Base-by-base conservation (phyloP, 1,140 invertebrate species). In the Archegozetes longisetosus region DNA sequence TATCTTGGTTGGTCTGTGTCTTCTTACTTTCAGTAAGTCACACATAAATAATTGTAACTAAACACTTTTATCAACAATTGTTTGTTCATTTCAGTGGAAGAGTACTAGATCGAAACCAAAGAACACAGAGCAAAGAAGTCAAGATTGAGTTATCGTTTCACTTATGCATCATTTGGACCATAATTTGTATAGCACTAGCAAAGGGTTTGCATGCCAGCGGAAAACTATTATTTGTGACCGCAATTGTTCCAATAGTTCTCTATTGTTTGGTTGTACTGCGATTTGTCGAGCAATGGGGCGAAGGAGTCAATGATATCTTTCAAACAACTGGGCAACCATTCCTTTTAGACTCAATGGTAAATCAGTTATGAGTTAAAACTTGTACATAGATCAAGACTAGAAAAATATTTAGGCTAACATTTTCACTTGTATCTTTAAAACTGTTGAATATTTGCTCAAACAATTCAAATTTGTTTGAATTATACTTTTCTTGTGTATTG, bases 61-160 rank as follows among this genome's bases (percentile, higher is more conserved):
- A n/a, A 24, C 51, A 52, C 27, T 52, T n/a, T n/a, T n/a, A n/a
- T n/a, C n/a, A n/a, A n/a, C n/a, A n/a, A n/a, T n/a, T n/a, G n/a
- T n/a, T n/a, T n/a, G n/a, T n/a, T n/a, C n/a, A n/a, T n/a, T n/a
- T n/a, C 62, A 86, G 83, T 70, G 82, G 81, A 13, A 79, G 84
- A 28, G 86, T 90, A 23, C 70, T 91, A 25, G 69, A 77, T 83
- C 50, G 77, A 77, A 66, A 22, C 20, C 1, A 22, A 51, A 25
- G 50, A 22, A 12, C 9, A 13, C n/a, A 51, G 24, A 40, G 6
- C 6, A 40, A 40, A 17, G 32, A 40, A 40, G 78, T 88, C 28
- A 86, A 86, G 69, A 88, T 88, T 71, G 85, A 91, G 75, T 78
- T 88, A 55, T 84, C 86, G 2, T 89, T 91, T 71, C 88, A 91